Conservation (phyloP, 64 coral and sea anemone species). For the Trachythela sp. region DNA sequence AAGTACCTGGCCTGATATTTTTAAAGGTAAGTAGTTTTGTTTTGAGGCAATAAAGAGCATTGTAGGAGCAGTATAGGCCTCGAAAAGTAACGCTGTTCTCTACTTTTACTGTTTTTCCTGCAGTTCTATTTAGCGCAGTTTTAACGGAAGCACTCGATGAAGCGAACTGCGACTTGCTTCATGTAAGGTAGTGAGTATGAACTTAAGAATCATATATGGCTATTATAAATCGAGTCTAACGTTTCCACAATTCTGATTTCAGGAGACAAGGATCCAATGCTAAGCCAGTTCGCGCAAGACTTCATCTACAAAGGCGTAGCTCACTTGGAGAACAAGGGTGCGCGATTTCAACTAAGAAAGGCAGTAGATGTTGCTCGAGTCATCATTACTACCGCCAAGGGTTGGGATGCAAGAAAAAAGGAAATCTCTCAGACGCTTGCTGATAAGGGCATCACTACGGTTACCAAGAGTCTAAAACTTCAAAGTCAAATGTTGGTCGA, state of each 20-base stretch:
- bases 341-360: slow-evolving; percentile 73
- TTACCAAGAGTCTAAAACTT: slow-evolving; percentile 60
- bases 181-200: too few species aligned
- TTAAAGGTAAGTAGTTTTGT: slow-evolving; percentile 54
- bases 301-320: slow-evolving; percentile 99
- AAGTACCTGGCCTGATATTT: slow-evolving; percentile 84
- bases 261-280: slow-evolving; percentile 90
- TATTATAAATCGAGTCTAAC: too few species aligned
- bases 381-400: slow-evolving; percentile 71
- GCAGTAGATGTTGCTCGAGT: slow-evolving; percentile 82
- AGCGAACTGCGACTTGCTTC: too few species aligned
- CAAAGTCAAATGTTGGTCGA: slow-evolving; percentile 85
- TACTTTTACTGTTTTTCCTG: background rate
- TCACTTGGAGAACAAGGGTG: slow-evolving; percentile 73
- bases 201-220: too few species aligned
- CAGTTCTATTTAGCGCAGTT: too few species aligned
- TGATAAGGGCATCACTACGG: slow-evolving; percentile 62
- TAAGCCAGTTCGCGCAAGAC: slow-evolving; percentile 82
- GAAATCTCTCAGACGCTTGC: slow-evolving; percentile 55
- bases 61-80: too few species aligned
- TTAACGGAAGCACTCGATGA: too few species aligned
- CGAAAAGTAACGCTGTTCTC: background rate
- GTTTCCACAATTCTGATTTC: background rate
- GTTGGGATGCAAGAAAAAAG: slow-evolving; percentile 67
- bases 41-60: background rate